Percentiles rank a stretch among this genome's conserved stretches.
Conservation (phyloP, 1,140 invertebrate genomes). For the Drosophila kanapiae region DNA sequence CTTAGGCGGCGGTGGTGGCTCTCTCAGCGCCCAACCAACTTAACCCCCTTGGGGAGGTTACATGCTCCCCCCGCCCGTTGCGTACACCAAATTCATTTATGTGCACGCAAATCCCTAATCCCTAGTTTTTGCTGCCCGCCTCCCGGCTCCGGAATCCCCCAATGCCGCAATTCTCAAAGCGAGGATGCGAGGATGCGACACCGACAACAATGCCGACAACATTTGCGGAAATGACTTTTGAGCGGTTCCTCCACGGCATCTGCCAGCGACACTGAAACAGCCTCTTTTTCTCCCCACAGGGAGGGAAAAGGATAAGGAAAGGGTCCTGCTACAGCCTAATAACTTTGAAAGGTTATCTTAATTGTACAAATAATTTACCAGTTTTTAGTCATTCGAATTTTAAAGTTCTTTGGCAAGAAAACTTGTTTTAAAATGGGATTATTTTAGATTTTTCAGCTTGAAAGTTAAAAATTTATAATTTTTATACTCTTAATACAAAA, state of each 20-base stretch:
- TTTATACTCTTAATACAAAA: neutral
- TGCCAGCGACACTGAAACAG: conserved; percentile 34
- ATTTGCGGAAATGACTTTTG: conserved; percentile 82
- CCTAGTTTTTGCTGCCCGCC: conserved; percentile 73
- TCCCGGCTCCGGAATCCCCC: conserved; percentile 20
- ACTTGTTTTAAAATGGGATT: too few species aligned
- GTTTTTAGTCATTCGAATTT: neutral
- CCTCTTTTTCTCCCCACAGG: neutral
- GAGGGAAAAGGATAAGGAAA: neutral
- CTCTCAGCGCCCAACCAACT: conserved; percentile 4
- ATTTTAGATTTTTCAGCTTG: neutral
- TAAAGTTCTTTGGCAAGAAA: fast-evolving
- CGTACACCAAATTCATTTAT: conserved; percentile 82
- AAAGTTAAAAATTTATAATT: neutral
- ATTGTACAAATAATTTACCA: too few species aligned
- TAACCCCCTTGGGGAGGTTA: conserved; percentile 1
- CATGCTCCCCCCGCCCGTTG: conserved; percentile 8
- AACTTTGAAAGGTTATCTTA: neutral
- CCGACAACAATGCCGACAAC: conserved; percentile 66
- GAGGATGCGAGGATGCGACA: conserved; percentile 51
- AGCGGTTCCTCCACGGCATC: conserved; percentile 70
- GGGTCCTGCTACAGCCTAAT: fast-evolving
- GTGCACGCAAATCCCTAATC: conserved; percentile 83
- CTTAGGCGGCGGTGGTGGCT: conserved; percentile 24
- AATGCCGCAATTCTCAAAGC: conserved; percentile 28